Base-by-base conservation (phyloP, 2,888 invertebrate species). In the Pandemis corylana region DNA sequence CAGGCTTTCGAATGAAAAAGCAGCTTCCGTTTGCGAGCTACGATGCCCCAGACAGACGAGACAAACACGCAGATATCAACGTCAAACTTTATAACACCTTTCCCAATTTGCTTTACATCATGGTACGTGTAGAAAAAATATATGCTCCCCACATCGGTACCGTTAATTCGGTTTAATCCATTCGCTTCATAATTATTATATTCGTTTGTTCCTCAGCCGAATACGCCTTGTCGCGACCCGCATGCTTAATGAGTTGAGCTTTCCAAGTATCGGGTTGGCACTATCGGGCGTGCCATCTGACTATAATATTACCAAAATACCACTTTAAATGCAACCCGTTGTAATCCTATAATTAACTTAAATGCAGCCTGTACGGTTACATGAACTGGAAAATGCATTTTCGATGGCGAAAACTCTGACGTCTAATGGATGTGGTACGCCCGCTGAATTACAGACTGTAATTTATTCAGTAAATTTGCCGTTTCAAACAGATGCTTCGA, bases 291-390 rank as follows among this genome's bases (percentile, higher is more conserved):
- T 94, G 92, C 94, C 91, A 94, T 94, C 94, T 90, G 89, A 93
- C 94, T 93, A 90, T 93, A 92, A 92, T 93, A 92, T 93, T 94
- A 93, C 93, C 93, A 90, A 94, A 94, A 94, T 92, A 91, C 91
- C 88, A 90, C 90, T 92, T 91, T 89, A 92, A 93, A 93, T 91
- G 89, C 94, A 91, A 85, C 87, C 87, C 87, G 81, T 79, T 86
- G 85, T 91, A 90, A 91, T 90, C 91, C 93, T 90, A 91, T 93
- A 93, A 94, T 94, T 94, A 94, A 91, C 87, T 93, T 93, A 93
- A 94, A 90, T 91, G 90, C 90, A 93, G 85, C 85, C 85, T 87
- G 79, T 79, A 83, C 79, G 84, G 81, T 87, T 87, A 91, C 91
- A 88, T 90, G 90, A 88, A 88, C 82, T 85, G 89, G 93, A 88